These are phyloP conservation scores for Orientallactaga sibirica DNA, from an alignment of 2,797 vertebrate species.

Conservation along the genomic window DNA sequence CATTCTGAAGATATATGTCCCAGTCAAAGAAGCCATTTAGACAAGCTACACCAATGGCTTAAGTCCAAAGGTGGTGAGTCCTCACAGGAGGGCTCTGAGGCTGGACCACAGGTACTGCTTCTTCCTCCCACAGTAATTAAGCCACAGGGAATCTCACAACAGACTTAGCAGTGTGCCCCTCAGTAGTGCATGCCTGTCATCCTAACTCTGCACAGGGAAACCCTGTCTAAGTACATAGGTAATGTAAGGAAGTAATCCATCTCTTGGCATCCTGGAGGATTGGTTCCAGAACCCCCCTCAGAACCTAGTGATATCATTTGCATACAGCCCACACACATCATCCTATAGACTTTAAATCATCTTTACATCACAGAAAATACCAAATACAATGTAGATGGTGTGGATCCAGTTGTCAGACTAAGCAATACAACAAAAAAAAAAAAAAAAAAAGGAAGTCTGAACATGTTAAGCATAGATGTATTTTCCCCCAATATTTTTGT, in stretches of 20 bases:
- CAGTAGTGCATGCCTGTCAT: background rate
- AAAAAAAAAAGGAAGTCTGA: background rate
- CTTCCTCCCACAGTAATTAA: background rate
- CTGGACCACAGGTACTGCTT: fast-evolving
- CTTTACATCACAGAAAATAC: background rate
- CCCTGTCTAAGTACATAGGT: background rate
- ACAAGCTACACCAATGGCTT: fast-evolving
- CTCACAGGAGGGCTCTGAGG: fast-evolving
- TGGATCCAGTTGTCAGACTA: no score
- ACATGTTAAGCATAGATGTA: background rate
- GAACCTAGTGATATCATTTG: background rate
- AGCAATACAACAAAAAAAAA: background rate
- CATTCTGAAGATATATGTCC: background rate
- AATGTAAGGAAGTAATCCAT: background rate
- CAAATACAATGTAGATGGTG: background rate
- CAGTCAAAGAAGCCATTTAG: background rate
- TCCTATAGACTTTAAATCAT: background rate
- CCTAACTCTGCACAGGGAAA: background rate
- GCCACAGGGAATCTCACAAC: no score
- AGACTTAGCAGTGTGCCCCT: background rate
- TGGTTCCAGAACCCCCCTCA: background rate
- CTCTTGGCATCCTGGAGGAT: background rate
- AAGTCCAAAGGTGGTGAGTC: fast-evolving
- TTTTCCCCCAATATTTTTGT: background rate
- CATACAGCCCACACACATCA: fast-evolving